These are phyloP conservation scores for Phoxinus phoxinus DNA, from an alignment of 2,113 vertebrate genomes.

Conservation along the genomic window DNA sequence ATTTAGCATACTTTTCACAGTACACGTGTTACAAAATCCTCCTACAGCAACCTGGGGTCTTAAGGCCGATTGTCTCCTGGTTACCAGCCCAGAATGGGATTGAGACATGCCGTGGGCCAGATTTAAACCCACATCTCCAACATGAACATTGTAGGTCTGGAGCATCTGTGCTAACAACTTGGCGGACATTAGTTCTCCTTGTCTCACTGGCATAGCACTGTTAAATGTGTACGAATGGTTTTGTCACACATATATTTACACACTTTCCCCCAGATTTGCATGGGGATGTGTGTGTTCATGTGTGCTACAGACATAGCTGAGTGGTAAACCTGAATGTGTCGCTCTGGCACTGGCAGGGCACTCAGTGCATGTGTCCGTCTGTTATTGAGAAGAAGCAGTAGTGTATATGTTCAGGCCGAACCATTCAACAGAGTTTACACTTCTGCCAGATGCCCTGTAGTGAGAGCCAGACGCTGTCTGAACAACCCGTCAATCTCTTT, in stretches of 20 bases:
- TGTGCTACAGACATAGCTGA: background rate
- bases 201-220: background rate
- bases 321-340: slow-evolving; percentile 17
- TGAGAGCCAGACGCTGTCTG: slow-evolving; percentile 17
- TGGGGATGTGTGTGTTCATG: background rate
- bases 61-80: background rate
- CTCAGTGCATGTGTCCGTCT: background rate
- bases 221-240: slow-evolving; percentile 7
- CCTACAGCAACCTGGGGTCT: background rate
- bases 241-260: slow-evolving; percentile 48
- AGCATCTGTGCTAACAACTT: background rate
- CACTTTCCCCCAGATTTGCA: slow-evolving; percentile 37
- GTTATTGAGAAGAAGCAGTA: slow-evolving; percentile 36
- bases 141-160: background rate
- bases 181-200: background rate
- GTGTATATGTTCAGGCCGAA: slow-evolving; percentile 41
- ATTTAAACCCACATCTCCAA: slow-evolving; percentile 2
- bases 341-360: background rate
- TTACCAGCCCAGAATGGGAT: background rate
- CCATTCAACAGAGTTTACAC: slow-evolving; percentile 50
- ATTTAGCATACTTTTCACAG: background rate
- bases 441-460: slow-evolving; percentile 32
- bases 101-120: background rate
- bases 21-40: background rate
- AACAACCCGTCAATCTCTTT: slow-evolving; percentile 32